Base-by-base conservation (phyloP, 2,113 vertebrate genomes). In the Calonectris borealis region DNA sequence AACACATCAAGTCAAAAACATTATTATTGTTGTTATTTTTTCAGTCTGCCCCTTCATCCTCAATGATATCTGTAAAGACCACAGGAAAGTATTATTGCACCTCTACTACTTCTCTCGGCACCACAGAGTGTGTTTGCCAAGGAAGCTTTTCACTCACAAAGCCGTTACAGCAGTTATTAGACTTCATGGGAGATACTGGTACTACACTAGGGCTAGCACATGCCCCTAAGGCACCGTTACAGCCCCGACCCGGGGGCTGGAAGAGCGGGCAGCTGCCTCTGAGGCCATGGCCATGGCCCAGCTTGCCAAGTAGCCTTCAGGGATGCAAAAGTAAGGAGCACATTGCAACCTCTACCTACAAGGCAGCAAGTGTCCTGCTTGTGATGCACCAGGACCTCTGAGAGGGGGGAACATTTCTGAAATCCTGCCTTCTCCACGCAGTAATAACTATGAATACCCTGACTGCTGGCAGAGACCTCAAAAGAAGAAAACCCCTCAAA, bases 21-120 rank as follows among this genome's bases (percentile, higher is more conserved):
- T 91, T 51, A 92, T 55, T 82, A 68, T 13, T 77, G 61, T 58
- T 95, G 46, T 66, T 86, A 73, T 81, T 92, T 93, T 93, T 88
- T 75, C 90, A 83, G 83, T 27, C 68, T 90, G 72, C 48, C 48
- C 91, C 75, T 95, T 90, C 70, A 70, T 84, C 73, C 57, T 82
- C 90, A 57, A 2, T 31, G 76, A 19, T 54, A 79, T 4, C 46
- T 42, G 51, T 48, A 76, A 64, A 92, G 88, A 71, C 65, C 76
- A 32, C 34, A 36, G 24, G 38, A 66, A 36, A 85, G 75, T 14
- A 42, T 48, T 26, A 73, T 0, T 32, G 51, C 38, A 40, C 42
- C 60, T 83, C 82, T 34, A 1, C 34, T 20, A 16, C 42, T 66
- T 64, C 60, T 68, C 49, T 57, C 1, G 0, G 80, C 68, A 46